A percentile compares a stretch with the other conserved stretches of the same genome.
These are phyloP conservation scores for Lytechinus pictus DNA, from an alignment of 35 echinoderm and acorn worm genomes.

Conservation along the genomic window DNA sequence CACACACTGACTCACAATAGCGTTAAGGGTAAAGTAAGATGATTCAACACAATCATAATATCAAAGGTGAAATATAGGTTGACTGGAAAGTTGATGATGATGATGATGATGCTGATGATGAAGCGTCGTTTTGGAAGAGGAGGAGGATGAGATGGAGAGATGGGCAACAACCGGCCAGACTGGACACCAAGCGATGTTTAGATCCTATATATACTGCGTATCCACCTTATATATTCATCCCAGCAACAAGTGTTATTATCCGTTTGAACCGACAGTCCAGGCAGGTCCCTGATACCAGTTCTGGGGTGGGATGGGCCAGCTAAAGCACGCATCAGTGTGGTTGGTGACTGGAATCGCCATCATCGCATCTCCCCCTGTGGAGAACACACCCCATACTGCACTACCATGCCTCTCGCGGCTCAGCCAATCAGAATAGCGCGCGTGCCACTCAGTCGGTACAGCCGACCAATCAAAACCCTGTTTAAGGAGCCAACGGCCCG, in stretches of 20 bases:
- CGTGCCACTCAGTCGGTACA: background rate
- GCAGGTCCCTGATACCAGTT: background rate
- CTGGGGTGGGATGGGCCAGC: constrained; percentile 31
- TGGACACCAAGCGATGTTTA: background rate
- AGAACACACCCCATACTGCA: background rate
- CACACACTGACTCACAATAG: background rate
- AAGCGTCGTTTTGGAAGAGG: background rate
- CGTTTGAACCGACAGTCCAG: background rate
- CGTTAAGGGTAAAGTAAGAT: background rate
- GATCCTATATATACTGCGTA: constrained; percentile 42
- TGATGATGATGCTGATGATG: background rate
- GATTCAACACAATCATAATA: constrained; percentile 22
- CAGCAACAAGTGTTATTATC: constrained; percentile 47
- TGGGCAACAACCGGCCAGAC: background rate
- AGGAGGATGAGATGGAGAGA: background rate
- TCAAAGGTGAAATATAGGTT: constrained; percentile 35
- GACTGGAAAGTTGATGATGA: constrained; percentile 19
- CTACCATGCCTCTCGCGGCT: background rate
- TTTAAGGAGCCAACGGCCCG: constrained; percentile 10
- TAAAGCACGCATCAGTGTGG: background rate
- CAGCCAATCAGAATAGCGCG: background rate
- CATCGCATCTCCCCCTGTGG: background rate
- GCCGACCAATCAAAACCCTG: background rate
- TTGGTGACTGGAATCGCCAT: constrained; percentile 28
- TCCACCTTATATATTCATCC: background rate